phyloP scores from a whole-genome alignment of 1,140 invertebrate species.

The Aporrectodea caliginosa region DNA sequence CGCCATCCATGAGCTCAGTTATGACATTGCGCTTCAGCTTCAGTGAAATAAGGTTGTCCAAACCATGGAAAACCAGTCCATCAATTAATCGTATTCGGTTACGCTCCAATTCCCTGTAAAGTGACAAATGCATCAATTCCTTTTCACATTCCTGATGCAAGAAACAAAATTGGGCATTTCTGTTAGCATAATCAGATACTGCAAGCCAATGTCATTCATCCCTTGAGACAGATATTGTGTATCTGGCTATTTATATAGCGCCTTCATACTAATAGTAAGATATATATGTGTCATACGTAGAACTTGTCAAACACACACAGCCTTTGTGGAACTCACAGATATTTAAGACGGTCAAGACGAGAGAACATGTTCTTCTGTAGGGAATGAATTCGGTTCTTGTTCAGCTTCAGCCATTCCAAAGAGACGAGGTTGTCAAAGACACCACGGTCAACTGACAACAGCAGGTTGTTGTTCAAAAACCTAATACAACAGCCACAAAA shows the following conservation, averaged over 20 bases:
- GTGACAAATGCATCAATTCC: no score
- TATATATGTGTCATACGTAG: no score
- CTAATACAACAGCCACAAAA: not conserved
- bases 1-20: slow-evolving; percentile 71
- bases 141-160: no score
- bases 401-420: not conserved
- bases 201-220: no score
- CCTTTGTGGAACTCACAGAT: not conserved
- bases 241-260: no score
- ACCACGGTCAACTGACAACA: not conserved
- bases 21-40: slow-evolving; percentile 77
- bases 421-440: not conserved
- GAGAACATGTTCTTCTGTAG: not conserved
- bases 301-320: no score
- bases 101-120: slow-evolving; percentile 76
- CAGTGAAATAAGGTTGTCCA: slow-evolving; percentile 68
- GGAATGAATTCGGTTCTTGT: not conserved
- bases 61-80: slow-evolving; percentile 72
- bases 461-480: not conserved
- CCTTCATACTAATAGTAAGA: no score
- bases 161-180: no score
- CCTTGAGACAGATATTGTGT: no score
- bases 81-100: slow-evolving; percentile 74
- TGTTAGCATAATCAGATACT: no score
- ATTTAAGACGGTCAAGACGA: not conserved